Evolutionary conservation across 2,888 invertebrate species (phyloP), one percentile per base, ranked within the genome.

Genomic region (Chironomus riparius): DNA sequence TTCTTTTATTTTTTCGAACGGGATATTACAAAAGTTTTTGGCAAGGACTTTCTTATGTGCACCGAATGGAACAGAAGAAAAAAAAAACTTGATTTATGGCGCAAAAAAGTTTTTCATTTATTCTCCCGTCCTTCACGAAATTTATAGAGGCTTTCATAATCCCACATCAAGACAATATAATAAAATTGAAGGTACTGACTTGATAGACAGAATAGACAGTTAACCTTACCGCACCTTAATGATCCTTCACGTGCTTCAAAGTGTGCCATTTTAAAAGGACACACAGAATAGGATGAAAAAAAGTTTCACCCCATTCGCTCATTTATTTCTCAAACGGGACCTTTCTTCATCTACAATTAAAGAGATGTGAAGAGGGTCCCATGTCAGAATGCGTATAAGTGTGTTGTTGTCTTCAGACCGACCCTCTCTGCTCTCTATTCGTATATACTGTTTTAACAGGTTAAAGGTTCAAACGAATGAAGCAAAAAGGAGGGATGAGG

Each of bases 191-290:
- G 38, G 38, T 7, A 38, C 28, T 50, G 15, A 15, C 5, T 50
- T 50, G 50, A 50, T 50, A 50, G 50, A 50, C 50, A 50, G n/a
- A 5, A 56, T 56, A 56, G 15, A 56, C 56, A 18, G n/a, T 18
- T 56, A 56, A 15, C 56, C 56, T 18, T 18, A 56, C 56, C 24
- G 24, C 21, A 65, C 68, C 47, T 28, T n/a, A 15, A 47, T 74
- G 74, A 74, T 74, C 74, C 68, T 68, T 74, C 74, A 74, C 74
- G 74, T 74, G 74, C 74, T 74, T 62, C 47, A 68, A 68, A 47
- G 74, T 74, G 74, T 74, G 74, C 74, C 74, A 74, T 74, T 74
- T 74, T 74, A 68, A 47, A 61, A 47, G 18, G 28, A 62, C 28
- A 70, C 4, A 72, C 24, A 24, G n/a, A n/a, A n/a, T n/a, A n/a